Evolutionary conservation across 35 echinoderm and acorn worm genomes (phyloP), one percentile per base, ranked within the genome.

Genomic region (Nesometra sesokonis): DNA sequence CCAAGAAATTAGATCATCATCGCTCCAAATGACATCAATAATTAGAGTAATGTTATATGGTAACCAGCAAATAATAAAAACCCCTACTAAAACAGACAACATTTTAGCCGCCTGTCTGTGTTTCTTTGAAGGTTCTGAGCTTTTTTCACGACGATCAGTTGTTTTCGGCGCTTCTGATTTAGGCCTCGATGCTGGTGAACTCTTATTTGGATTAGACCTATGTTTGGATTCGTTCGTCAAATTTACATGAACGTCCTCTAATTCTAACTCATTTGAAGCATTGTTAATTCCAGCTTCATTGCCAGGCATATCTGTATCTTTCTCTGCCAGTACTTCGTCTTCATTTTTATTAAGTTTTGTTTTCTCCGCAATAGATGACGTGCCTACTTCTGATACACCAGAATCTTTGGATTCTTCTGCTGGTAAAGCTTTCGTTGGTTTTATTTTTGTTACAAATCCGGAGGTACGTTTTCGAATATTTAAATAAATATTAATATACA

Each of bases 31-130:
- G 23, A 36, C 35, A 34, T 33, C 35, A 32, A 80, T 33, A 7
- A 80, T 80, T 36, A 80, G 31, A 33, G 23, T 33, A 30, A 80
- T 80, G 79, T 80, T 80, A 36, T 80, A 80, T 3, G 79, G 79
- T 33, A 36, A 32, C 79, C 79, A 80, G 31, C 79, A 80, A 0
- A 80, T 36, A n/a, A 80, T 33, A n/a, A 34, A 80, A 36, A 36
- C 31, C 35, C 79, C 79, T 3, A 80, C 79, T 33, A 80, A 15
- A 30, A 80, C 32, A n/a, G 79, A 33, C 3, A 80, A 30, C 32
- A 36, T 80, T 27, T 80, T 80, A 33, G 79, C 79, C 5, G 79
- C 35, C 32, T 36, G 32, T n/a, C 13, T 17, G 79, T 80, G 79
- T 34, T 36, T 33, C 31, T 27, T 80, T 32, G 32, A 17, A 11